Evolutionary conservation across 92 coral and sea anemone species (phyloP), one percentile per base, ranked within the genome.

Genomic region (Epizoanthus stellaris): DNA sequence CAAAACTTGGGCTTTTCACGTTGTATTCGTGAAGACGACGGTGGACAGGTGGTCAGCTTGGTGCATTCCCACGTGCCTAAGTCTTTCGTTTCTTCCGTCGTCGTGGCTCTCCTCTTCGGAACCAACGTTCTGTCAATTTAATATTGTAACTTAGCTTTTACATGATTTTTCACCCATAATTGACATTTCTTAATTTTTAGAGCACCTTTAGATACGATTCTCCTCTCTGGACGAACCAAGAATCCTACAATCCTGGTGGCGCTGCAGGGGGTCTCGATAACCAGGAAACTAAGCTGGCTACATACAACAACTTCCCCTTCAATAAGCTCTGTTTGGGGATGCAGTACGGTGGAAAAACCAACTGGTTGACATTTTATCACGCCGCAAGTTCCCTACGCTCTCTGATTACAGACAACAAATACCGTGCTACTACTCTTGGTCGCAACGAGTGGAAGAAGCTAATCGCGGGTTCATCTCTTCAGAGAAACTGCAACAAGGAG

Each of bases 181-280:
- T 30, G 0, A 30, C 34, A 30, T 30, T 30, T 30, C 34, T 30
- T 30, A 30, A 30, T n/a, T 71, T 69, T 30, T 17, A 82, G 86
- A 36, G 20, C 49, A 82, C 86, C 45, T 82, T 82, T 47, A 66
- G 68, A 76, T 82, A 82, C 56, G 75, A 69, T 30, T 69, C 86
- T 0, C 30, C 1, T 11, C 66, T 67, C 16, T 82, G 86, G 86
- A 69, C 9, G 16, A 70, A 69, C 76, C 73, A 82, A 74, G 75
- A 30, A 7, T 53, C 17, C 25, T 6, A 47, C 52, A 11, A 68
- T 65, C 67, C 75, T 9, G 13, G 30, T 4, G 56, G 38, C 61
- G 86, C 67, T 36, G 15, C 25, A 15, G 75, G 67, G 4, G 77
- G 76, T 23, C 36, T 69, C 20, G 86, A 70, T 17, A 49, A 82